phyloP scores from a whole-genome alignment of 2,797 vertebrate species.

The Trachurus trachurus region DNA sequence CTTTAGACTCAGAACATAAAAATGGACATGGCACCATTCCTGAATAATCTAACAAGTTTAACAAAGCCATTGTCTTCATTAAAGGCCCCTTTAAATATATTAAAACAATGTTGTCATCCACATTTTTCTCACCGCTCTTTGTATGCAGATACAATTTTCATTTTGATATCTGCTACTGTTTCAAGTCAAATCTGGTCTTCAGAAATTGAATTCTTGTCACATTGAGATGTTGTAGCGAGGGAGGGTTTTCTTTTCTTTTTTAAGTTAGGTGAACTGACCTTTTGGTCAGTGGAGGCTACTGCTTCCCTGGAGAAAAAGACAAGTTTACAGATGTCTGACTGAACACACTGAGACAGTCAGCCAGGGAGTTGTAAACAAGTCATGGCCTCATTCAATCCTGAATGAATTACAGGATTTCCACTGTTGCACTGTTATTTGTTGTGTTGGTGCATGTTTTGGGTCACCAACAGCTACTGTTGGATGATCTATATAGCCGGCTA shows the following conservation, averaged over 20 bases:
- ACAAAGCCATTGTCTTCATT: constrained; percentile 14
- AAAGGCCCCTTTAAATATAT: constrained; percentile 2
- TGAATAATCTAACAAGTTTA: constrained; percentile 5
- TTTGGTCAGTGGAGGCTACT: neutral
- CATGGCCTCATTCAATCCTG: constrained; percentile 19
- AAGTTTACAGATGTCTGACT: constrained; percentile 16
- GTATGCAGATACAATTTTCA: neutral
- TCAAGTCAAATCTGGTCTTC: neutral
- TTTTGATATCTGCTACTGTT: neutral
- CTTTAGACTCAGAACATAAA: neutral
- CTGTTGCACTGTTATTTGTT: constrained; percentile 8
- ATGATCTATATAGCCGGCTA: neutral
- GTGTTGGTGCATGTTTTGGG: neutral
- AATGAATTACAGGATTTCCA: constrained; percentile 9
- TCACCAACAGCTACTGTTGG: neutral
- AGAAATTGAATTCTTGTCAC: neutral
- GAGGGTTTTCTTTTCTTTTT: no score
- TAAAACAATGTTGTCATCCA: no score
- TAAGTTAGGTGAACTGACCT: no score
- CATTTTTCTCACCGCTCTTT: constrained; percentile 1
- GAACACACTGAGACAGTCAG: constrained; percentile 16
- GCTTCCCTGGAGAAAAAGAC: neutral
- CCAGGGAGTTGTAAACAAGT: constrained; percentile 40
- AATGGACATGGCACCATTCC: neutral
- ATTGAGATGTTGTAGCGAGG: no score